Percentiles rank a stretch among this genome's conserved stretches.
phyloP scores from a whole-genome alignment of 2,888 invertebrate species.

The Tetragonisca angustula region DNA sequence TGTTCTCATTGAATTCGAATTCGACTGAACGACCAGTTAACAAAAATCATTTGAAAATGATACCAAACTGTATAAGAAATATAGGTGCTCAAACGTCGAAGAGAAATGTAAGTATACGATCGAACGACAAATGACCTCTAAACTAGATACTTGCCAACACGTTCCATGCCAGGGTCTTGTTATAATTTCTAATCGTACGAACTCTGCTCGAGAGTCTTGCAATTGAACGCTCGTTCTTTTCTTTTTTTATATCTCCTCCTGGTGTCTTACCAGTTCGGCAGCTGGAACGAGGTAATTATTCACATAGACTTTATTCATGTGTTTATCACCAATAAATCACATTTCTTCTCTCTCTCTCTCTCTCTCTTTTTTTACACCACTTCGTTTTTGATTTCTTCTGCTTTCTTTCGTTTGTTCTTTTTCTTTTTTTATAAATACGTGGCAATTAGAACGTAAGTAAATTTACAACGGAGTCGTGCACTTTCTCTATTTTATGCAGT shows the following conservation, averaged over 20 bases:
- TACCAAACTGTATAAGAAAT: conserved; percentile 83
- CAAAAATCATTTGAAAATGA: conserved; percentile 78
- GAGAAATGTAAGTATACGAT: conserved; percentile 84
- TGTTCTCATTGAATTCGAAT: not conserved
- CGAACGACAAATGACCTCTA: conserved; percentile 77
- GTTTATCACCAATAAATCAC: conserved; percentile 18
- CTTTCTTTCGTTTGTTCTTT: conserved; percentile 1
- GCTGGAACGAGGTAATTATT: conserved; percentile 83
- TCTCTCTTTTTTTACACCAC: not conserved
- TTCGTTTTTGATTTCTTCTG: not conserved
- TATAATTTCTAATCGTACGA: conserved; percentile 52
- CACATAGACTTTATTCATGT: conserved; percentile 56
- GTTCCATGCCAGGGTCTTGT: conserved; percentile 60
- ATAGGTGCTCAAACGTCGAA: conserved; percentile 82
- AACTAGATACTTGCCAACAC: conserved; percentile 51
- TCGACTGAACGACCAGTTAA: not conserved
- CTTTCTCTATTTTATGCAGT: not conserved
- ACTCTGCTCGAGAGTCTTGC: conserved; percentile 24
- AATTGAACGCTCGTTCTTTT: conserved; percentile 62
- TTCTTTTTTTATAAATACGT: not conserved
- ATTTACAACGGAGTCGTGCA: not conserved
- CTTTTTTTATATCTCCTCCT: conserved; percentile 71
- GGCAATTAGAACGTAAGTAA: not conserved
- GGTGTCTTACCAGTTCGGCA: conserved; percentile 78
- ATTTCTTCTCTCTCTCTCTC: not conserved